Conservation (phyloP, 2,113 vertebrate species). For the Indicator maculatus region DNA sequence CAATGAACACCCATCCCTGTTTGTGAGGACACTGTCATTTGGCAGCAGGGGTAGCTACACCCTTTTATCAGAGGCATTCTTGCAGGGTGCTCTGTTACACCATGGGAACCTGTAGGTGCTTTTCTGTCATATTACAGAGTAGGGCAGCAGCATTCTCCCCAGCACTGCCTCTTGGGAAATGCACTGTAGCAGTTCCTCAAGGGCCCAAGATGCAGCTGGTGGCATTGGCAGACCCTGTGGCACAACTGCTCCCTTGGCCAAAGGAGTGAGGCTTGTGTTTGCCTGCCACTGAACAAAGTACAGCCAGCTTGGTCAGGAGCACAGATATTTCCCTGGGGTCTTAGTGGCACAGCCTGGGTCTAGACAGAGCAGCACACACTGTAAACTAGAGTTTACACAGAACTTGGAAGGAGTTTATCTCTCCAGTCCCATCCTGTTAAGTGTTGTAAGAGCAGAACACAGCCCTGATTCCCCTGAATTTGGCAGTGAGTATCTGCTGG, state of each 20-base stretch:
- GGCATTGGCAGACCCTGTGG: background rate
- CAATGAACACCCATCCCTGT: background rate
- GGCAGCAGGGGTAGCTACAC: background rate
- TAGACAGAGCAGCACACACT: background rate
- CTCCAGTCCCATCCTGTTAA: background rate
- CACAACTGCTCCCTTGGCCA: background rate
- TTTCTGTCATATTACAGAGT: background rate
- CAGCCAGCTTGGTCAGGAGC: accelerated
- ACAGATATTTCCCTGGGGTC: accelerated
- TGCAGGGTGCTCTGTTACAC: background rate
- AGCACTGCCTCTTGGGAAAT: background rate
- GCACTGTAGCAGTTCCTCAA: background rate
- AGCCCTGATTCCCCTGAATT: background rate
- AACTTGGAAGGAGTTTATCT: background rate
- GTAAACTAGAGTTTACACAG: background rate
- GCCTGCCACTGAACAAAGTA: background rate
- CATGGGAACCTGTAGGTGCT: background rate
- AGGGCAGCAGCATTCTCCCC: background rate
- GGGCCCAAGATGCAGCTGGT: background rate
- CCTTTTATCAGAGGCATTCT: background rate
- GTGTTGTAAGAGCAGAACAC: background rate
- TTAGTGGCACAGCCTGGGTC: background rate
- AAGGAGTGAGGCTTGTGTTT: background rate
- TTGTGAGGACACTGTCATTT: background rate
- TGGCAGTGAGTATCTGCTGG: background rate